Base-by-base conservation (phyloP, 2,113 vertebrate genomes). In the Hydrochoerus hydrochaeris region DNA sequence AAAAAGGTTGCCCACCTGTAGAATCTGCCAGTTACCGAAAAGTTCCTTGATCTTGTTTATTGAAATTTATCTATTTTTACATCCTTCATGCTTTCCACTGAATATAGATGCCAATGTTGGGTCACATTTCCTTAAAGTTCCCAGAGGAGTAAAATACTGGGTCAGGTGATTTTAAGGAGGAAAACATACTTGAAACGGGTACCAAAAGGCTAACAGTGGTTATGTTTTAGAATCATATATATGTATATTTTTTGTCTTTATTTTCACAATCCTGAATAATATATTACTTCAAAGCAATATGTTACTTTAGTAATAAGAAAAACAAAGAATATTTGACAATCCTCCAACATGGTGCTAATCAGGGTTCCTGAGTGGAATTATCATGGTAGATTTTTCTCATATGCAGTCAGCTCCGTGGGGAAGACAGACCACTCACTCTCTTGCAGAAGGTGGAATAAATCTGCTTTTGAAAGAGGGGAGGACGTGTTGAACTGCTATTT, bases 281-380 rank as follows among this genome's bases (percentile, higher is more conserved):
- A 28, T 67, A 92, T 82, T 83, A 35, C 46, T 69, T 87, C 81
- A 78, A 94, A 85, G 41, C 80, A 46, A 58, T 85, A 60, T 19
- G 3, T 81, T 93, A 41, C 60, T 85, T 96, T 91, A 92, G 78
- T 87, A 93, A 91, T 62, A 8, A 90, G 60, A 89, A 92, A 90
- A 90, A 65, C 32, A 94, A 75, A 44, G n/a, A 92, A 44, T 73
- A 87, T 81, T 97, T 92, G 26, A 44, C 73, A 89, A 14, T 65
- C 13, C 14, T 88, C 26, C 77, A 82, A 1, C 58, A 62, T 73
- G 11, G 44, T 86, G 57, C 22, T 81, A 71, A 94, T 52, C 52
- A 52, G 73, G 41, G 38, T 32, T 94, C 69, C 38, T 32, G 75
- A 90, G 78, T 95, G 12, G 30, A 58, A 22, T 28, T 87, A 7